Evolutionary conservation across 2,888 invertebrate species (phyloP), one percentile per base, ranked within the genome.

Genomic region (Aphelenchoides bicaudatus): DNA sequence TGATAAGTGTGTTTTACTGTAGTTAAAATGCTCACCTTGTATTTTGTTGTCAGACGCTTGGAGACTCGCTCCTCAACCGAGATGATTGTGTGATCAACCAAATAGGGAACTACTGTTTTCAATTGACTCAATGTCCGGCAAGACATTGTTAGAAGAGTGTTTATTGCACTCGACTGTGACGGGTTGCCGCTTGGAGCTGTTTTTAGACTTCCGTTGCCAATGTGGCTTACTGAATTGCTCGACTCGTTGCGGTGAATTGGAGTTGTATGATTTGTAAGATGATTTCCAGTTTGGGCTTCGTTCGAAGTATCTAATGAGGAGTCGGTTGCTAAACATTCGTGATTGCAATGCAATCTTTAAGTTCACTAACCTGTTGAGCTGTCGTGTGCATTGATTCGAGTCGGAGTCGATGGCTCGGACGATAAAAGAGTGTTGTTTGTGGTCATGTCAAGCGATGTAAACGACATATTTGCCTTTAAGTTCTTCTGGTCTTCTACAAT

Each of bases 21-120:
- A 10, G n/a, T 25, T 43, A 8, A 8, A 43, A 25, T 8, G 25
- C 38, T 2, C 0, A 85, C 82, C 51, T 70, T 73, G n/a, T 63
- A 68, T 51, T 70, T 57, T 6, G 73, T 67, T 19, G 61, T 63
- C 8, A 75, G 56, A 3, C 71, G 84, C 80, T 90, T 89, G 58
- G 90, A 90, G 81, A 91, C 87, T 66, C 91, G 84, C 79, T 94
- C 92, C 80, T 92, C 90, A 70, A 91, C 90, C 79, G 88, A 89
- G 81, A 91, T 89, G 79, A 90, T 90, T 39, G 91, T 85, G n/a
- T 87, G 86, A 38, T 85, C 84, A 48, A 91, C 83, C 1, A 75
- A 63, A 21, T 68, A 59, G 2, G 67, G 62, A 2, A 67, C 54
- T 51, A 53, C 62, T 25, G 25, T 27, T n/a, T 55, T 39, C 79